Base-by-base conservation (phyloP, 2,888 invertebrate genomes). In the Drosophila sordidapex region DNA sequence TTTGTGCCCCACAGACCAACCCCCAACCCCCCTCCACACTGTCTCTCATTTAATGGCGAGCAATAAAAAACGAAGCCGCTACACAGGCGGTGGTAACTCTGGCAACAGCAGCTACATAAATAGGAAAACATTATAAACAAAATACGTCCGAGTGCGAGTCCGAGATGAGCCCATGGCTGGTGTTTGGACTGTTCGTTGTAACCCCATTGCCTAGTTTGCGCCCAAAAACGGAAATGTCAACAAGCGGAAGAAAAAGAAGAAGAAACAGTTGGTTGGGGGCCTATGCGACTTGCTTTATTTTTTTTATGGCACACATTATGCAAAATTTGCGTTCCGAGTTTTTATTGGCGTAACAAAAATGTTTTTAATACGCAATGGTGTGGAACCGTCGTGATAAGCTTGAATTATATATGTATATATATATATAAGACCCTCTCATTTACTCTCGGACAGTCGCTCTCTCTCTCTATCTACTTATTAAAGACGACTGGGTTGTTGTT, bases 331-430 rank as follows among this genome's bases (percentile, higher is more conserved):
- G 61, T 60, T 74, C 61, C 62, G 74, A 81, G 78, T 83, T 88
- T 87, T 87, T 87, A 87, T 87, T 87, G 88, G 88, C 88, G 82
- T 80, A 79, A 85, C 87, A 84, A 83, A 87, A 87, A 87, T 88
- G 88, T 87, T 88, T 88, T 87, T 87, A 87, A 87, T 88, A 88
- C 87, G 88, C 87, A 87, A 87, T 87, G 86, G 88, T 87, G 88
- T 87, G 87, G 87, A 87, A 87, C 87, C 81, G 74, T 80, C 82
- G 88, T 87, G 87, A 87, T 87, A 87, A 87, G 88, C 86, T 65
- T 78, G 71, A 83, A 82, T 85, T 83, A 76, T 82, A 76, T 64
- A 69, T 65, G 13, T 54, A 4, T 54, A 18, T 54, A 27, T 25
- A 18, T 54, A 7, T 54, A 27, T 54, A 18, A 18, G 54, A 33